Evolutionary conservation across 2,113 vertebrate genomes (phyloP), one percentile per base, ranked within the genome.

Genomic region (Peromyscus leucopus): DNA sequence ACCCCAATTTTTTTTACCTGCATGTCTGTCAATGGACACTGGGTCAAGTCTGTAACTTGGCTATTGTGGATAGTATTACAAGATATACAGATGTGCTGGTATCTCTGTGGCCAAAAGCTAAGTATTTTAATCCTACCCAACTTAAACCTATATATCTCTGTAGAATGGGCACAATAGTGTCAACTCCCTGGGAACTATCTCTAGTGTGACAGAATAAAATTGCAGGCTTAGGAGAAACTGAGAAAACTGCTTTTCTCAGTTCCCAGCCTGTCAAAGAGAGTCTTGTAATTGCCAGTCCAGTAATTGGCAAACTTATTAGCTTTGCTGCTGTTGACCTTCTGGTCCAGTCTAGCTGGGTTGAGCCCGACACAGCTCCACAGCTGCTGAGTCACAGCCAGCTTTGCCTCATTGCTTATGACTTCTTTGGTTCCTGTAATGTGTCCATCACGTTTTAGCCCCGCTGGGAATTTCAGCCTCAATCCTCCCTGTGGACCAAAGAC

Each of bases 381-480:
- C 74, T 90, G 74, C 88, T 93, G 92, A 95, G 65, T 96, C 92
- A 90, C 84, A 72, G 72, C 61, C 79, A 48, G 15, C 65, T 89
- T 24, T 31, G 22, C n/a, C 59, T 82, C 12, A 12, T 11, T 90
- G 51, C 55, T 65, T 57, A 12, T 22, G 55, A 42, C 28, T 78
- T 72, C 74, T 48, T 51, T 80, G 51, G 79, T 71, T 17, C 28
- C 85, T 90, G 5, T 26, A 93, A 95, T 24, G 26, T 19, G 59
- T 69, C 63, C 24, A 22, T 72, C 24, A 61, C 69, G 2, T 80
- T 79, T 93, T 78, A 36, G 36, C 33, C 21, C 80, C 65, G 24
- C 57, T 93, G 65, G 51, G 69, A 93, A 39, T 46, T 57, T 90
- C 33, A 65, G 16, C 39, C 69, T n/a, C 17, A 48, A 55, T 82